Evolutionary conservation across 2,797 vertebrate species (phyloP), one percentile per base, ranked within the genome.

Genomic region (Glossophaga mutica): DNA sequence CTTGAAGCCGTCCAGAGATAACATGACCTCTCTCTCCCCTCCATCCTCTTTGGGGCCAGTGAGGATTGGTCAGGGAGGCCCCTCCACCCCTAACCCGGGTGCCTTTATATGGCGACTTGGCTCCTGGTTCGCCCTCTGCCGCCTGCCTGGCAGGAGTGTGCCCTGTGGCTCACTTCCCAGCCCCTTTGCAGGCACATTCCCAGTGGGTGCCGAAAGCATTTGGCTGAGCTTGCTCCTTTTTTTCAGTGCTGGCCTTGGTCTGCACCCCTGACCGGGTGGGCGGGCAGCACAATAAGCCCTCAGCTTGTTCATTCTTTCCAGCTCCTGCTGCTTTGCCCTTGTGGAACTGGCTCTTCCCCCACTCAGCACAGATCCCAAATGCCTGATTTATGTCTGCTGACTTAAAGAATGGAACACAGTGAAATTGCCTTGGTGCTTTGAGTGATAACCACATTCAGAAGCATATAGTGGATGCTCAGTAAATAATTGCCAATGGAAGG

Each of bases 91-190:
- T 93, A 65, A 46, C 76, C 74, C 77, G 18, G 68, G 71, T 6
- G 52, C 71, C 96, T 92, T 86, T 84, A 34, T 92, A 68, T 37
- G 82, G 86, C 1, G 2, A 37, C 84, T 94, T 95, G 97, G 90
- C 95, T 94, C 76, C 18, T 5, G 0, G 32, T 48, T 87, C 11
- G 2, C 79, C 90, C 91, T 87, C 81, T n/a, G 81, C 92, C 89
- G 94, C 87, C 71, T 59, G 79, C 52, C 84, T 86, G 94, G 95
- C 83, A 88, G 95, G 68, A 88, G 62, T 1, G 1, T 21, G 26
- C 71, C 91, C 89, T 42, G 29, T 93, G 95, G 94, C 96, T 85
- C 4, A 76, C 94, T 92, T 91, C 96, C 97, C 87, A 52, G 90
- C 32, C 87, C 81, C 71, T 94, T 90, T 3, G 71, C 92, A 67